Evolutionary conservation across 2,888 invertebrate genomes (phyloP).

Genomic region (Poecilus cupreus): DNA sequence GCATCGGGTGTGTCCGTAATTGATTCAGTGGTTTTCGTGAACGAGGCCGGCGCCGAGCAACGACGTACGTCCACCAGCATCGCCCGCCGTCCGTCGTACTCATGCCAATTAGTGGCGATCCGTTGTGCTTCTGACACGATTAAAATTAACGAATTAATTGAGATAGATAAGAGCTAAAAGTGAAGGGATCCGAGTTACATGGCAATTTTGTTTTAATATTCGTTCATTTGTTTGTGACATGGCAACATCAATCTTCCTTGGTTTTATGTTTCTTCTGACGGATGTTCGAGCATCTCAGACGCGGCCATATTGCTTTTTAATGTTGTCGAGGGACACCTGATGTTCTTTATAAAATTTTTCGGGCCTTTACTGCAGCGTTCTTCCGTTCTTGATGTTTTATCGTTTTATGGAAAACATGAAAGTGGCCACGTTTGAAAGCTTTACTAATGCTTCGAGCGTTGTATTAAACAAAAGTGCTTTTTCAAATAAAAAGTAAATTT

Average conservation of each 20-base stretch:
- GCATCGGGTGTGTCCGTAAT: constrained; percentile 50
- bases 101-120: constrained; percentile 55
- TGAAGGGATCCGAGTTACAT: constrained; percentile 36
- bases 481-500: constrained; percentile 31
- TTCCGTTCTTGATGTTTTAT: constrained; percentile 32
- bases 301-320: constrained; percentile 34
- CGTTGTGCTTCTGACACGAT: constrained; percentile 57
- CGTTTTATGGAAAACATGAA: constrained; percentile 30
- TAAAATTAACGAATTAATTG: constrained; percentile 58
- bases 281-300: constrained; percentile 16
- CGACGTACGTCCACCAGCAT: constrained; percentile 17
- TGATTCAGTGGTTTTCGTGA: constrained; percentile 43
- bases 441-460: constrained; percentile 19
- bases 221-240: constrained; percentile 52
- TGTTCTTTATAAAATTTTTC: constrained; percentile 39
- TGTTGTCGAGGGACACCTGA: constrained; percentile 39
- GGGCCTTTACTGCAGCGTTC: not conserved
- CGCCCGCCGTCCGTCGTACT: constrained; percentile 4
- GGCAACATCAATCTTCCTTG: constrained; percentile 38
- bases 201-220: constrained; percentile 53
- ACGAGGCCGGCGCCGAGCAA: not conserved
- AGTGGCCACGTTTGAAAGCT: constrained; percentile 6
- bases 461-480: constrained; percentile 34
- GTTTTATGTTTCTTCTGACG: constrained; percentile 33
- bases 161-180: constrained; percentile 53